These are phyloP conservation scores for Atopsyche davidsoni DNA, from an alignment of 1,140 invertebrate species.

Conservation along the genomic window DNA sequence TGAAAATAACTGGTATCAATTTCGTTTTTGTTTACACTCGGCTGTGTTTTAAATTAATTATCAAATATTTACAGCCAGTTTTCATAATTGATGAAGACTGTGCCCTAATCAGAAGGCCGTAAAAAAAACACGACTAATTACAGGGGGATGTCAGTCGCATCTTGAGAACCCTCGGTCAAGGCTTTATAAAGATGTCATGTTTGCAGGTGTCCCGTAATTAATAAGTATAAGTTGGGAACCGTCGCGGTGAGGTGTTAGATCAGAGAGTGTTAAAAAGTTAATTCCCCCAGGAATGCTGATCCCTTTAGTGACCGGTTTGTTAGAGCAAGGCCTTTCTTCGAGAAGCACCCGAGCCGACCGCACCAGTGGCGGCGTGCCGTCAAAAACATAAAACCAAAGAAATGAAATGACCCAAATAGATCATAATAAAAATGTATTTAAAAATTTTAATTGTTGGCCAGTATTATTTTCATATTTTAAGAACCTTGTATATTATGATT, in stretches of 20 bases:
- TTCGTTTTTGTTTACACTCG: too few species aligned
- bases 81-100: not conserved
- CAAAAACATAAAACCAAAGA: too few species aligned
- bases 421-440: too few species aligned
- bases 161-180: not conserved
- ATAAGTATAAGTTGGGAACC: too few species aligned
- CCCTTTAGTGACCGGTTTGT: conserved; percentile 16
- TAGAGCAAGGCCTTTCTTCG: not conserved
- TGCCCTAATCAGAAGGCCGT: not conserved
- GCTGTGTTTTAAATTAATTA: too few species aligned
- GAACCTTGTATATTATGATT: too few species aligned
- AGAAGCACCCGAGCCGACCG: not conserved
- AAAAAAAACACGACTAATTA: not conserved
- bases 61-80: not conserved
- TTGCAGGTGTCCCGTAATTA: not conserved
- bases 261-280: conserved; percentile 24
- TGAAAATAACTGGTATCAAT: too few species aligned
- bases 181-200: not conserved
- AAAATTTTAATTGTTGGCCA: too few species aligned
- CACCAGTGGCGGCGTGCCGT: not conserved
- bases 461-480: too few species aligned
- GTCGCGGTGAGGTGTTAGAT: conserved; percentile 17
- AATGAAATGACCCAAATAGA: too few species aligned
- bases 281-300: conserved; percentile 26
- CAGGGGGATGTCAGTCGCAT: not conserved